phyloP scores from a whole-genome alignment of 2,888 invertebrate genomes.

The Synanthedon myopaeformis region DNA sequence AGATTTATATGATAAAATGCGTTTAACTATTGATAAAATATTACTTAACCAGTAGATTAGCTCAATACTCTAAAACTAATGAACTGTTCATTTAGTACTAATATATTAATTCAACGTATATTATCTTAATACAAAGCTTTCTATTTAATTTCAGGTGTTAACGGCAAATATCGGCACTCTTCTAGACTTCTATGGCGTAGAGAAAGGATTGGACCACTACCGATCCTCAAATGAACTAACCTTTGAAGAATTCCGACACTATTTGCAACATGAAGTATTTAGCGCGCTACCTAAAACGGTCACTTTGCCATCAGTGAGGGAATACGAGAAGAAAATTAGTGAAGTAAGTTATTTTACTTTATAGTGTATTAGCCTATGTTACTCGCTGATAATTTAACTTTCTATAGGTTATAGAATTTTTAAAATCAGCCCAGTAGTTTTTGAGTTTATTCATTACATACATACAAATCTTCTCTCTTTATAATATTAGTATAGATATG shows the following conservation, averaged over 20 bases:
- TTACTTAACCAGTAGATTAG: too few species aligned
- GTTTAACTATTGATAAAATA: too few species aligned
- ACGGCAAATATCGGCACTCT: conserved; percentile 85
- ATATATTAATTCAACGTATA: neutral
- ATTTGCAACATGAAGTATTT: conserved; percentile 81
- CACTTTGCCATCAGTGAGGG: conserved; percentile 66
- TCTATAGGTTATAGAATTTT: too few species aligned
- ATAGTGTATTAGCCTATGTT: too few species aligned
- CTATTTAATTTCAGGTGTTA: conserved; percentile 71
- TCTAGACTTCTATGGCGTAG: conserved; percentile 81
- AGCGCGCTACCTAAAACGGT: conserved; percentile 73
- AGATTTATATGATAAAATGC: too few species aligned
- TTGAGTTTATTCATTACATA: too few species aligned
- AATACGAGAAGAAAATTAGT: conserved; percentile 76
- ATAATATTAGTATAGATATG: too few species aligned
- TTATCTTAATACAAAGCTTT: neutral
- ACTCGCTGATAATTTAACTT: too few species aligned
- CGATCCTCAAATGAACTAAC: conserved; percentile 76
- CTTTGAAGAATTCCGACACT: conserved; percentile 81
- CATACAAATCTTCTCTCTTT: too few species aligned
- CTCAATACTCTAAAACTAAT: neutral
- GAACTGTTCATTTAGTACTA: neutral
- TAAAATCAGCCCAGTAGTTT: too few species aligned
- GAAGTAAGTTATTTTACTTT: conserved; percentile 51
- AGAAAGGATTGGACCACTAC: conserved; percentile 83